Evolutionary conservation across 2,113 vertebrate species (phyloP).

Genomic region (Odobenus rosmarus): DNA sequence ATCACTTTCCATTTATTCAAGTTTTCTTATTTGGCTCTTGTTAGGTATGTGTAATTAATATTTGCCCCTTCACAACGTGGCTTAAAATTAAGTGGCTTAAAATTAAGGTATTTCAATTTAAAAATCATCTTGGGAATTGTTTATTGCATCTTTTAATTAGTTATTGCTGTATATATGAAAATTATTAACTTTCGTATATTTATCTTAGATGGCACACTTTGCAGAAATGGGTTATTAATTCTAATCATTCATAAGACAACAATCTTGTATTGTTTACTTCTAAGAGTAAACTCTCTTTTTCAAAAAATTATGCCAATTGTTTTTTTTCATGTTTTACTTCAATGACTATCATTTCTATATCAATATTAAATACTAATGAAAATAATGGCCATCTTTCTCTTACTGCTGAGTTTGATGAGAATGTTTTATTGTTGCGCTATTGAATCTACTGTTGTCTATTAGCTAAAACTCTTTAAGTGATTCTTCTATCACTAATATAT

Average conservation of each 20-base stretch:
- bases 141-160: not conserved
- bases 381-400: not conserved
- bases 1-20: not conserved
- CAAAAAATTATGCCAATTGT: not conserved
- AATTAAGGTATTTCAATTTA: not conserved
- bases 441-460: not conserved
- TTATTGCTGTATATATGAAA: not conserved
- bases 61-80: accelerated
- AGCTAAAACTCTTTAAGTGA: not conserved
- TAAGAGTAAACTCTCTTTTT: not conserved
- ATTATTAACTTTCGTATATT: not conserved
- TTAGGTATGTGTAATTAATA: not conserved
- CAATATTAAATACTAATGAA: not conserved
- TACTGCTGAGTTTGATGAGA: not conserved
- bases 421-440: not conserved
- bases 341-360: not conserved
- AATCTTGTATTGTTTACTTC: not conserved
- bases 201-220: not conserved
- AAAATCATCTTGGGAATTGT: not conserved
- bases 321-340: slow-evolving; percentile 24
- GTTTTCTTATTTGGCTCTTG: not conserved
- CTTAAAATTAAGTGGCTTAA: not conserved
- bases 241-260: not conserved
- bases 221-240: not conserved
- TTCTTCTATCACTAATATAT: not conserved